phyloP scores from a whole-genome alignment of 1,140 invertebrate species.

The Drosophila bipectinata region DNA sequence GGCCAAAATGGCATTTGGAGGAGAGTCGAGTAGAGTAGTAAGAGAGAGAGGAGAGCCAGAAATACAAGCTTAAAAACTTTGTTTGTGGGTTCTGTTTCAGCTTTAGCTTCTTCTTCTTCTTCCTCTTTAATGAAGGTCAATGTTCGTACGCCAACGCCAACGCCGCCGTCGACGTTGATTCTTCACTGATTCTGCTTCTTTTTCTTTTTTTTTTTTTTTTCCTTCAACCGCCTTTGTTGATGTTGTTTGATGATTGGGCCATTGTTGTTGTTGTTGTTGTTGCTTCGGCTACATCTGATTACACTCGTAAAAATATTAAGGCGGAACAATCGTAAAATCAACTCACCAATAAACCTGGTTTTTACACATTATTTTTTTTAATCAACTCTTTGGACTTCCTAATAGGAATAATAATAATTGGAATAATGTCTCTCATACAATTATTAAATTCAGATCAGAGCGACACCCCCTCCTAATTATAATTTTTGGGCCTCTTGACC shows the following conservation, averaged over 20 bases:
- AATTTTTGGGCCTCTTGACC: constrained; percentile 20
- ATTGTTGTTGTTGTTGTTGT: constrained; percentile 23
- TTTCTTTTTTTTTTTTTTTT: constrained; percentile 20
- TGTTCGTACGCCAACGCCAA: constrained; percentile 57
- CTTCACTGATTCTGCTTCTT: constrained; percentile 30
- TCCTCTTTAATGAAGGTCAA: constrained; percentile 79
- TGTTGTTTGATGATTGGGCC: constrained; percentile 53
- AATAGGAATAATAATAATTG: too few species aligned
- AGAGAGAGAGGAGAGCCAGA: constrained; percentile 1
- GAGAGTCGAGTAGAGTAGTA: neutral
- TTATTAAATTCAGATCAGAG: constrained; percentile 37
- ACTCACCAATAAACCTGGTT: neutral
- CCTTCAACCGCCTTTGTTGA: constrained; percentile 29
- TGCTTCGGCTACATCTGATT: constrained; percentile 31
- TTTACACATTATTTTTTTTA: neutral
- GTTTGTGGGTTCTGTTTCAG: constrained; percentile 27
- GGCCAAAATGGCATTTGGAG: constrained; percentile 23
- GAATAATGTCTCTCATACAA: constrained; percentile 21
- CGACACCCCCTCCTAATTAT: constrained; percentile 20
- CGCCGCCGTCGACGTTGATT: constrained; percentile 29
- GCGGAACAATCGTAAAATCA: neutral
- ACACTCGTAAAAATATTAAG: constrained; percentile 25
- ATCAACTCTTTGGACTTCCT: neutral
- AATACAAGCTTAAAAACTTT: constrained; percentile 47
- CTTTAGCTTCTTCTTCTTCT: constrained; percentile 37